Base-by-base conservation (phyloP, 2,113 vertebrate species). In the Galeopterus variegatus region DNA sequence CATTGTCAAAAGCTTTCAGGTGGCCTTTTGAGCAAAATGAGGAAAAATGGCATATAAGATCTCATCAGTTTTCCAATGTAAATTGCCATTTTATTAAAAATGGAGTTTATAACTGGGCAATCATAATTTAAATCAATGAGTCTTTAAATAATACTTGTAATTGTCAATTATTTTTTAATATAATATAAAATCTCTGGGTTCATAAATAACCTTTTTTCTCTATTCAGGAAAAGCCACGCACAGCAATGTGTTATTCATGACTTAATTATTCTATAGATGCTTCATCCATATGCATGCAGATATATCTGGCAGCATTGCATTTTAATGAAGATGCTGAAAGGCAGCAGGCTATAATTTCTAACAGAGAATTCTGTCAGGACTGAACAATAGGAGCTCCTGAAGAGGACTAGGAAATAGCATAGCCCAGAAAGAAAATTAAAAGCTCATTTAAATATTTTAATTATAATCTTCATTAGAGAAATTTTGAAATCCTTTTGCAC, bases 271-370 rank as follows among this genome's bases (percentile, higher is more conserved):
- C 3, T 97, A 96, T 84, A 41, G 24, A 97, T 98, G 96, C 95
- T 98, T 98, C 96, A 98, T 99, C 98, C 98, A 98, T 98, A 98
- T 98, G 98, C 82, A 97, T 14, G 90, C 94, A 97, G 97, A 97
- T 82, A 97, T 98, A 97, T 86, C 98, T 94, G 96, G 96, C 96
- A 98, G 97, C 90, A 97, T 56, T 82, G 97, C 97, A 98, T 98
- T 97, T 97, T 97, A 98, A 98, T 98, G 98, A 98, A 97, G 97
- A 67, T 6, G 62, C 96, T 94, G 96, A 96, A 94, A 98, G 88
- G 97, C 97, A 96, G 75, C 83, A 50, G 26, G 33, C 94, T 89
- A 94, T 96, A 95, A 98, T 98, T 98, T 98, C 97, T 86, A 95
- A 96, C 95, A 97, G 95, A 96, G 96, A 92, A 96, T 88, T 96